Conservation (phyloP, 2,888 invertebrate species). For the Labia minor region DNA sequence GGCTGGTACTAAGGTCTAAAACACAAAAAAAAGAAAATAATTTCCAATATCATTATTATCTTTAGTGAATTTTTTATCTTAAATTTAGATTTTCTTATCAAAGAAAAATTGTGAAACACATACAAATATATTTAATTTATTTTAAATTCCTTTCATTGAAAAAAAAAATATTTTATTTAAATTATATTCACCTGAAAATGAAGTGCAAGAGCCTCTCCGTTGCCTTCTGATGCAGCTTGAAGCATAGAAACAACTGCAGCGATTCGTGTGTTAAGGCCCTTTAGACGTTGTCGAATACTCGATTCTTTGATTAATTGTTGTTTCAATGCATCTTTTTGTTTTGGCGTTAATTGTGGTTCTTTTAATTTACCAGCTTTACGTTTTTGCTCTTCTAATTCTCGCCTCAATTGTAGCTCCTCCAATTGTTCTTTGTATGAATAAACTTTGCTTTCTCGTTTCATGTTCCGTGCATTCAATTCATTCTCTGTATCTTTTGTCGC, state of each 20-base stretch:
- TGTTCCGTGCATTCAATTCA: conserved; percentile 51
- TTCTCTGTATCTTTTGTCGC: conserved; percentile 44
- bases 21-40: not conserved
- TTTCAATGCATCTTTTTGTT: conserved; percentile 86
- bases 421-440: conserved; percentile 95
- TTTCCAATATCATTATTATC: too few relatives aligned
- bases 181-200: conserved; percentile 22
- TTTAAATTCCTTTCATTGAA: not conserved
- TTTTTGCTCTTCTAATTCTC: conserved; percentile 84
- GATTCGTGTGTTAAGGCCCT: conserved; percentile 34
- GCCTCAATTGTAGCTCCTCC: conserved; percentile 83
- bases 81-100: too few relatives aligned
- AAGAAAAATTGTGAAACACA: too few relatives aligned
- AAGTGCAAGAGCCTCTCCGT: conserved; percentile 33
- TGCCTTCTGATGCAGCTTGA: conserved; percentile 29
- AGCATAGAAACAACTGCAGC: conserved; percentile 24
- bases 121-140: too few relatives aligned
- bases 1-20: conserved; percentile 46
- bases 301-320: conserved; percentile 77
- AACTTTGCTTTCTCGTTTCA: conserved; percentile 90
- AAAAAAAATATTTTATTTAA: not conserved
- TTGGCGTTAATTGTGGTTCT: conserved; percentile 62
- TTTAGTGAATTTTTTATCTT: too few relatives aligned
- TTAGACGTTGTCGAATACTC: conserved; percentile 58
- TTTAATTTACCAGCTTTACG: conserved; percentile 67